Percentiles rank a stretch among this genome's conserved stretches.
phyloP scores from a whole-genome alignment of 2,113 vertebrate genomes.

The Aegypius monachus region DNA sequence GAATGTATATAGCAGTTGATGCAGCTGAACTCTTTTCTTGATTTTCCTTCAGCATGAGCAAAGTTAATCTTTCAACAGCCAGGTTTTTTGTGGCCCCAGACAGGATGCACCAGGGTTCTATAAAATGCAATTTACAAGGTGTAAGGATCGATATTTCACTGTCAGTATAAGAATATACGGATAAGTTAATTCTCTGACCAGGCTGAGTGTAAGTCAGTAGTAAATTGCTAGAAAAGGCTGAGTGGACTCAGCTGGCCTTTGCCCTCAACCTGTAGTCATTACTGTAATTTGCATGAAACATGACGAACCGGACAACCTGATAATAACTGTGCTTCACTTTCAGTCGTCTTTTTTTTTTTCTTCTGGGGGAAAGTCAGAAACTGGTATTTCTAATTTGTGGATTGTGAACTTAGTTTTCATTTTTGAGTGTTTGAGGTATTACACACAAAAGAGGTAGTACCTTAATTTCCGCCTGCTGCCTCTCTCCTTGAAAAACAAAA shows the following conservation, averaged over 20 bases:
- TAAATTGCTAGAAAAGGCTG: background rate
- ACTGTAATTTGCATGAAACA: background rate
- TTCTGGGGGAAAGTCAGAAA: background rate
- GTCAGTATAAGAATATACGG: background rate
- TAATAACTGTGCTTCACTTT: background rate
- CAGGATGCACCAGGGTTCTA: background rate
- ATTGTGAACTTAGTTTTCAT: background rate
- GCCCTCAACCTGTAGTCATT: background rate
- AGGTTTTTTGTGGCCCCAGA: background rate
- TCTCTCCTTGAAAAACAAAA: background rate
- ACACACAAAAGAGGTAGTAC: background rate
- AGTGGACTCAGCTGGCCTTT: background rate
- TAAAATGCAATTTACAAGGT: background rate
- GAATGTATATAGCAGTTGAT: background rate
- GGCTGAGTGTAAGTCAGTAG: background rate
- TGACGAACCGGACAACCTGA: background rate
- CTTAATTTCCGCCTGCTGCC: background rate
- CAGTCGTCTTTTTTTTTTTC: background rate
- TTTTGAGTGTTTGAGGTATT: background rate
- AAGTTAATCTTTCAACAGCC: background rate
- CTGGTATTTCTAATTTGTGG: background rate
- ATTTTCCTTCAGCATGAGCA: background rate
- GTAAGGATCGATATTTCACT: background rate
- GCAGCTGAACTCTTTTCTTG: background rate
- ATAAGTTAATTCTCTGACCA: background rate